These are phyloP conservation scores for Palythoa caribaeorum DNA, from an alignment of 92 coral and sea anemone genomes.

Conservation along the genomic window DNA sequence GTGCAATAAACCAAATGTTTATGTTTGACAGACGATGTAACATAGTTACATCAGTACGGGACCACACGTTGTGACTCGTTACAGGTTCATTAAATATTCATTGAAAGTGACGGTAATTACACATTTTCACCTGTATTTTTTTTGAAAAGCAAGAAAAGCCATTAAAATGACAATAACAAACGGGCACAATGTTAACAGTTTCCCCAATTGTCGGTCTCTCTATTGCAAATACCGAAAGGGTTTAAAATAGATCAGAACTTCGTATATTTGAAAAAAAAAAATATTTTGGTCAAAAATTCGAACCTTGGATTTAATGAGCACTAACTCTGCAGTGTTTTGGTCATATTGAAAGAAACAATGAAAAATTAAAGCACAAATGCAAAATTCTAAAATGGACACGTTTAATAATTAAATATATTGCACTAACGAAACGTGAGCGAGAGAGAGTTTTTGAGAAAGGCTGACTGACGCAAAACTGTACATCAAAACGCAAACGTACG, in stretches of 20 bases:
- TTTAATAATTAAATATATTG: conserved; percentile 45
- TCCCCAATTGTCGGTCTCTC: not conserved
- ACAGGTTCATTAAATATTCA: conserved; percentile 27
- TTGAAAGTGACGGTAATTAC: not conserved
- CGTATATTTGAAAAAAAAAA: not conserved
- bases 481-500: too few relatives aligned
- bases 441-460: not conserved
- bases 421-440: not conserved
- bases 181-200: not conserved
- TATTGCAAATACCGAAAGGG: not conserved
- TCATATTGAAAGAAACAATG: not conserved
- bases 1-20: conserved; percentile 6
- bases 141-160: not conserved
- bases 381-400: conserved; percentile 16
- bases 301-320: not conserved
- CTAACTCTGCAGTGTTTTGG: not conserved
- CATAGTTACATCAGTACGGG: not conserved
- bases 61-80: not conserved
- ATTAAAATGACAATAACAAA: conserved; percentile 39
- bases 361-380: conserved; percentile 25
- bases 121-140: conserved; percentile 29
- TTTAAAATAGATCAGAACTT: not conserved
- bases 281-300: not conserved
- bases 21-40: conserved; percentile 22
- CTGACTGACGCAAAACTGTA: not conserved